These are phyloP conservation scores for Drosophila carrolli DNA, from an alignment of 1,140 invertebrate genomes.

Conservation along the genomic window DNA sequence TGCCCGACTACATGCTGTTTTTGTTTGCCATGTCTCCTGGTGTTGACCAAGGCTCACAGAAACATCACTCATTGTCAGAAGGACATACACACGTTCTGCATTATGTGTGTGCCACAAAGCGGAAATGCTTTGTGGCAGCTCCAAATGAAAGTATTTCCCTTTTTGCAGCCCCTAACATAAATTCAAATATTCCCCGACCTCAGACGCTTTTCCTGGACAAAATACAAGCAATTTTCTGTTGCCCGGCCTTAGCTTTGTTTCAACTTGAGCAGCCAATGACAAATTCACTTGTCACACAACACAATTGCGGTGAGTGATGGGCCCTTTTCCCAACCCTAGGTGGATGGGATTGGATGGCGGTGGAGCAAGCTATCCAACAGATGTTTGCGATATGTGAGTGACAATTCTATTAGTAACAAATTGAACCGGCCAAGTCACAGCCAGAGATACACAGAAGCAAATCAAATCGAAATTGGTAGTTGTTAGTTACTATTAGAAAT, in stretches of 20 bases:
- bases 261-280: constrained; percentile 67
- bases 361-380: constrained; percentile 46
- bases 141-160: constrained; percentile 50
- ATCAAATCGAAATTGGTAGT: too few species aligned
- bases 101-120: constrained; percentile 58
- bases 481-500: too few species aligned
- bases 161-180: constrained; percentile 20
- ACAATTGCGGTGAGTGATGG: constrained; percentile 69
- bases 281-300: constrained; percentile 78
- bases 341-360: constrained; percentile 6
- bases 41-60: constrained; percentile 33
- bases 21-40: constrained; percentile 18
- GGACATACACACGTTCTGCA: constrained; percentile 18
- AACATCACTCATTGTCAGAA: constrained; percentile 55
- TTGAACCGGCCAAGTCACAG: constrained; percentile 49
- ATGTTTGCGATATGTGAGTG: constrained; percentile 70
- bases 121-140: constrained; percentile 62
- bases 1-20: constrained; percentile 10
- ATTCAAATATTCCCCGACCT: constrained; percentile 51
- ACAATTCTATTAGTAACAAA: constrained; percentile 78
- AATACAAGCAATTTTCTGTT: constrained; percentile 47
- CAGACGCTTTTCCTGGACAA: constrained; percentile 6
- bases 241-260: constrained; percentile 71
- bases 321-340: constrained; percentile 20
- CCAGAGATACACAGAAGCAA: background rate